phyloP scores from a whole-genome alignment of 2,797 vertebrate genomes.

The Argya squamiceps region DNA sequence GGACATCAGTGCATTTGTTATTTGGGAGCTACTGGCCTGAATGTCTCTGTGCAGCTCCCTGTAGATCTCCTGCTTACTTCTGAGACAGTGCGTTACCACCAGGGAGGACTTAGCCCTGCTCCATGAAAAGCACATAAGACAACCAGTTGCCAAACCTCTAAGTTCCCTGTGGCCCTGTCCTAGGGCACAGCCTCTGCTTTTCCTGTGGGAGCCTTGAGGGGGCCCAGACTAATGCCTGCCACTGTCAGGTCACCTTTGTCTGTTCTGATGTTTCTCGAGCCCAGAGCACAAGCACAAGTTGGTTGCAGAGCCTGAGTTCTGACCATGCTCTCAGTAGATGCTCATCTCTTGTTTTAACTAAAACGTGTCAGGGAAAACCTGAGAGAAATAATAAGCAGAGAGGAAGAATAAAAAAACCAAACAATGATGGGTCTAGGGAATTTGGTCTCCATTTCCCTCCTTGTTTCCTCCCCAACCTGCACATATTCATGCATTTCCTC shows the following conservation, averaged over 20 bases:
- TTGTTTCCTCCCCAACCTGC: background rate
- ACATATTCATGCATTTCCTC: background rate
- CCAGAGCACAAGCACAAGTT: background rate
- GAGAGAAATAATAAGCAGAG: background rate
- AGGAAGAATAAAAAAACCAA: background rate
- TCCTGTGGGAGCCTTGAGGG: background rate
- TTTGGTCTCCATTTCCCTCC: background rate
- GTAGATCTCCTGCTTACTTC: background rate
- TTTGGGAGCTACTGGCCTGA: background rate
- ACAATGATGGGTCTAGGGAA: background rate
- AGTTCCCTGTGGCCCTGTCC: background rate
- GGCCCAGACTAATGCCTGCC: background rate
- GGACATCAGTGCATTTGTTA: background rate
- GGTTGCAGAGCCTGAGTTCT: background rate
- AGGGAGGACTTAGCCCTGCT: background rate
- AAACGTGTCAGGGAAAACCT: background rate
- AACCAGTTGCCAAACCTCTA: background rate
- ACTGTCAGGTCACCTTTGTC: fast-evolving
- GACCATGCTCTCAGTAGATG: background rate
- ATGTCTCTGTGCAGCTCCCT: background rate
- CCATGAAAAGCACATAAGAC: background rate
- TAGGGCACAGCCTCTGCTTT: background rate
- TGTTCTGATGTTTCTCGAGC: fast-evolving
- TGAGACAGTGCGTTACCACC: background rate
- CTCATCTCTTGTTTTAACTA: background rate